These are phyloP conservation scores for Sciurus niger DNA, from an alignment of 2,113 vertebrate genomes.

Conservation along the genomic window DNA sequence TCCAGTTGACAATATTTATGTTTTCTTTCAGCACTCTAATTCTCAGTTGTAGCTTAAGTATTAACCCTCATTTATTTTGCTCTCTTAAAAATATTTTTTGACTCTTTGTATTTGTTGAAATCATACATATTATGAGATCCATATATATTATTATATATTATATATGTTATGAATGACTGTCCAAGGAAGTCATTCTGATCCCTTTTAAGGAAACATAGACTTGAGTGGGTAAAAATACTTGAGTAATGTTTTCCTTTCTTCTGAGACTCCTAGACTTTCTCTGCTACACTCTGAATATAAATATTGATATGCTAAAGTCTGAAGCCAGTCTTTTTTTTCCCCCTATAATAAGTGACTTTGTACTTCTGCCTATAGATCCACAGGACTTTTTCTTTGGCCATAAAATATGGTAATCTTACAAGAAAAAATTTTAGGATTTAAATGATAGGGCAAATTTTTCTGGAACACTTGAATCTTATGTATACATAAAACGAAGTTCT, in stretches of 20 bases:
- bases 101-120: neutral
- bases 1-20: neutral
- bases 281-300: neutral
- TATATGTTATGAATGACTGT: too few species aligned
- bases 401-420: neutral
- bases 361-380: neutral
- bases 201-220: neutral
- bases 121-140: neutral
- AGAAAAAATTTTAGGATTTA: neutral
- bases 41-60: neutral
- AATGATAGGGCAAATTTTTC: neutral
- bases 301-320: neutral
- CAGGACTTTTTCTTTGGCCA: neutral
- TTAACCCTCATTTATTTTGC: neutral
- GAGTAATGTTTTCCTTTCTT: neutral
- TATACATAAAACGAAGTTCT: neutral
- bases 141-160: neutral
- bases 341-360: neutral
- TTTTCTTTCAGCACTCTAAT: slow-evolving; percentile 6
- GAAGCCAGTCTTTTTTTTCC: neutral
- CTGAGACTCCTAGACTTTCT: neutral
- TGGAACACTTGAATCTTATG: neutral
- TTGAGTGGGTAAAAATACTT: neutral
- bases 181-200: neutral
- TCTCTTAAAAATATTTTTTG: neutral